Conservation (phyloP, 2,888 invertebrate genomes). For the Yponomeuta evonymella region DNA sequence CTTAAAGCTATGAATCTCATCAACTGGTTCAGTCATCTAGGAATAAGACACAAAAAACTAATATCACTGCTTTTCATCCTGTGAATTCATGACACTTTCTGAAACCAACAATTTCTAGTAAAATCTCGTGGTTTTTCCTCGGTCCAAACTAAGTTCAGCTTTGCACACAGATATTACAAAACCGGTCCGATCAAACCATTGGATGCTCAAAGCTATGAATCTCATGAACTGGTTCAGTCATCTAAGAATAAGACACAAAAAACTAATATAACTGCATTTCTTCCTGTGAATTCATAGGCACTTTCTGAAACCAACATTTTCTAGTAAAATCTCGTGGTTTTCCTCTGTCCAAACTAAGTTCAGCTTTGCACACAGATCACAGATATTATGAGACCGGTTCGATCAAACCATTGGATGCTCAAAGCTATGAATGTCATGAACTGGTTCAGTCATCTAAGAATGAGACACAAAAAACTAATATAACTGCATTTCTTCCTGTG, state of each 20-base stretch:
- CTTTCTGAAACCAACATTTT: not conserved
- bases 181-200: conserved; percentile 97
- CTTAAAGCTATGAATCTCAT: no score
- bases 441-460: no score
- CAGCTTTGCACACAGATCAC: conserved; percentile 75
- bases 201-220: conserved; percentile 89
- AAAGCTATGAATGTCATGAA: conserved; percentile 71
- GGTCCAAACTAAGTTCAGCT: conserved; percentile 67
- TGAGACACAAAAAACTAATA: no score
- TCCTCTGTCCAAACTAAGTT: conserved; percentile 65
- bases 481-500: no score
- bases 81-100: no score
- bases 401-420: conserved; percentile 97
- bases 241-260: no score
- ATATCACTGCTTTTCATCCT: no score
- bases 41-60: no score
- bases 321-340: conserved; percentile 26
- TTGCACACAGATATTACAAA: conserved; percentile 78
- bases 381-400: conserved; percentile 97
- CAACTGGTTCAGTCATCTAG: no score
- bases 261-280: no score
- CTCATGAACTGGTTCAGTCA: no score
- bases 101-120: not conserved
- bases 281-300: no score
- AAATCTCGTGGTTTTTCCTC: conserved; percentile 37